A percentile compares a stretch with the other conserved stretches of the same genome.
Conservation (phyloP, 2,113 vertebrate species). For the Tetrao urogallus region DNA sequence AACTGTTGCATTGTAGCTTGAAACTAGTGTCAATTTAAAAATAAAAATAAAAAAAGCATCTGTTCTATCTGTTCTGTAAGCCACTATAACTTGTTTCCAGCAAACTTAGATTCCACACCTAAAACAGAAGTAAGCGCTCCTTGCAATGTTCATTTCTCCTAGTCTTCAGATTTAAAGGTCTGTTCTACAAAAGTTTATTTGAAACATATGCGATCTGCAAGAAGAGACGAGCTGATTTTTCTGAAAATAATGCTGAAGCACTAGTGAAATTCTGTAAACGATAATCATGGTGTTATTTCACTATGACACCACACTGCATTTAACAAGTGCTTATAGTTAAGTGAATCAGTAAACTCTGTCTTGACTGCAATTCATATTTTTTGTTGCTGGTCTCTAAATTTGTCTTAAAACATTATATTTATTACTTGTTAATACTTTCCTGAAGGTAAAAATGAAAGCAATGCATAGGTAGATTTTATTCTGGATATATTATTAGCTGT, state of each 20-base stretch:
- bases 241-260: background rate
- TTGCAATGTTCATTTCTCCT: background rate
- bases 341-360: background rate
- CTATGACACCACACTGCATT: background rate
- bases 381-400: background rate
- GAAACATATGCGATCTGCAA: background rate
- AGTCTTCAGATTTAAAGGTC: background rate
- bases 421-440: background rate
- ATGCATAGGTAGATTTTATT: background rate
- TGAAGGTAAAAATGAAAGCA: background rate
- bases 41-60: background rate
- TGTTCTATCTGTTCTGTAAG: background rate
- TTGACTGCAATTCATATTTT: background rate
- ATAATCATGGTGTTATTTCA: background rate
- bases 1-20: background rate
- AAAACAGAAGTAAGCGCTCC: background rate
- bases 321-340: fast-evolving
- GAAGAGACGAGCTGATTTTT: background rate
- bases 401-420: background rate
- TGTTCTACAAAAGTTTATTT: background rate
- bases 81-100: background rate
- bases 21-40: background rate
- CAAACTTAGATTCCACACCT: background rate
- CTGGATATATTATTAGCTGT: background rate
- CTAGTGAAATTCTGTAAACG: background rate